Evolutionary conservation across 2,888 invertebrate genomes (phyloP), one percentile per base, ranked within the genome.

Genomic region (Stenurella melanura): DNA sequence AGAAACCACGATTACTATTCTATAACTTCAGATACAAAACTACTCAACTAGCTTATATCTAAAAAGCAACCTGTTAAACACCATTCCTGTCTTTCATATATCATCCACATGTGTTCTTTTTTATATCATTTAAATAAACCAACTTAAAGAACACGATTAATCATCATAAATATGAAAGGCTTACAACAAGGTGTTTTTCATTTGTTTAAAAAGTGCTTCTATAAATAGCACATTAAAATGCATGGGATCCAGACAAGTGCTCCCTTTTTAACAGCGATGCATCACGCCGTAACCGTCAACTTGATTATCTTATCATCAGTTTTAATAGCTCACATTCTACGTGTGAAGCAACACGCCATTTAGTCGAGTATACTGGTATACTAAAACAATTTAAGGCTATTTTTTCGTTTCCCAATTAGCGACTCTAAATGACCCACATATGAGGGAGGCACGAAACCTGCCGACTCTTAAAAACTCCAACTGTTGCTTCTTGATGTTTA

Each of bases 401-500:
- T 64, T 60, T 38, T 75, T 70, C 68, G 71, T 76, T 60, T 60
- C 67, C 66, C 75, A 80, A 79, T 80, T 80, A 76, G 78, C 78
- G 69, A 71, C 73, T 75, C 76, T 75, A 78, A 76, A 75, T 78
- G 76, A 80, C 80, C 80, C 80, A 76, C 78, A 80, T 80, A 63
- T 63, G 63, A 42, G 72, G 63, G 63, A 63, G 15, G 5, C 15
- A 58, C 60, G 38, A 42, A 60, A 63, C 50, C 11, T 30, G 30
- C 30, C 12, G 56, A 26, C 56, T 19, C 34, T 18, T 60, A 63
- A 76, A 67, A 67, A 66, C 50, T 67, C 83, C 82, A 84, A 83
- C 83, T 82, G 83, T 83, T 84, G 83, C 82, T 77, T 74, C 75
- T 82, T 77, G 79, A 83, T 77, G 79, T 79, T 76, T 79, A 81